A percentile compares a stretch with the other conserved stretches of the same genome.
Evolutionary conservation across 2,113 vertebrate species (phyloP).

Genomic region (Gymnocephalus cernua): DNA sequence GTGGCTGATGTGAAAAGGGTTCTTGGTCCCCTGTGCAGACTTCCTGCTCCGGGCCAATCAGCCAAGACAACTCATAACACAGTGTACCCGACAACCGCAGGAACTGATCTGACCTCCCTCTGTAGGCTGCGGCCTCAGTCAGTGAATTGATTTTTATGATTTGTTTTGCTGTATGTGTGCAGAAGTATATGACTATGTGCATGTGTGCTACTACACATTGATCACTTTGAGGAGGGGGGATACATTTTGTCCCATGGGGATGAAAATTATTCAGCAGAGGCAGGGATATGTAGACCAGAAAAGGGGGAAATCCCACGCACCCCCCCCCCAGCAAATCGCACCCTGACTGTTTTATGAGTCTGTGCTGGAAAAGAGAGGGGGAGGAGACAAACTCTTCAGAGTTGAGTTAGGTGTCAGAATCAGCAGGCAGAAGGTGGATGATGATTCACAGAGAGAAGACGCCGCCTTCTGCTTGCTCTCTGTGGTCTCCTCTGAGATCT

Average conservation of each 20-base stretch:
- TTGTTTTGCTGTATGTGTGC: neutral
- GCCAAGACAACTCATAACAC: constrained; percentile 10
- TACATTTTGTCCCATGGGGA: too few relatives aligned
- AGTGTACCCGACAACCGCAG: constrained; percentile 11
- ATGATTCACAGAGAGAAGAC: constrained; percentile 58
- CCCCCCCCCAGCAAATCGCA: too few relatives aligned
- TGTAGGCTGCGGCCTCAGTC: neutral
- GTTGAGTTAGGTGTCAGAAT: constrained; percentile 44
- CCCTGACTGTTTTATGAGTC: neutral
- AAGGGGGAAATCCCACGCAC: too few relatives aligned
- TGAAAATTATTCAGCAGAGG: too few relatives aligned
- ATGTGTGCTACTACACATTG: neutral
- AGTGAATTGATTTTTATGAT: neutral
- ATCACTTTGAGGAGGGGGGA: too few relatives aligned
- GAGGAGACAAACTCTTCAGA: constrained; percentile 29
- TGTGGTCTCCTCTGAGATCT: constrained; percentile 49
- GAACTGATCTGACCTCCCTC: constrained; percentile 31
- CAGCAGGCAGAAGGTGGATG: constrained; percentile 53
- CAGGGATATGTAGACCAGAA: too few relatives aligned
- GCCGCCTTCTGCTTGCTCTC: constrained; percentile 50
- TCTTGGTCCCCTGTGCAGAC: constrained; percentile 37
- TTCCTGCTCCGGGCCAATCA: constrained; percentile 60
- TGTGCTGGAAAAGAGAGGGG: constrained; percentile 4
- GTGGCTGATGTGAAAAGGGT: constrained; percentile 48
- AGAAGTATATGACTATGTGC: neutral